Evolutionary conservation across 1,140 invertebrate species (phyloP), one percentile per base, ranked within the genome.

Genomic region (Zeugodacus cucurbitae): DNA sequence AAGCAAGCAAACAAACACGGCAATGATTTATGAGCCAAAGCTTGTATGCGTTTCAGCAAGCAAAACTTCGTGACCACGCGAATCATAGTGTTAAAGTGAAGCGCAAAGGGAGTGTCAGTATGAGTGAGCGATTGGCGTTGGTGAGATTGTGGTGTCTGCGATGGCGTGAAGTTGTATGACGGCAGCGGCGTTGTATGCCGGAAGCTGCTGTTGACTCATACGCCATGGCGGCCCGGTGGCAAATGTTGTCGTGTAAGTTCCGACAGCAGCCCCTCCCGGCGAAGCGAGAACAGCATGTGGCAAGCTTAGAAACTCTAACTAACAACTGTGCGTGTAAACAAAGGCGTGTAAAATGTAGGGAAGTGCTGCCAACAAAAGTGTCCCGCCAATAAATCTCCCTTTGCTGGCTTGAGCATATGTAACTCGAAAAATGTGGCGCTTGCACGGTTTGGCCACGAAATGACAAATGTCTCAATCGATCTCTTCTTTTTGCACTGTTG

Each of bases 181-280:
- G 64, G 32, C 29, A 20, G 64, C 64, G 70, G 70, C 70, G 10
- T 44, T 78, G 26, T 48, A 44, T 37, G 70, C 41, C 74, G 74
- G 37, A 82, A 82, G 74, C 74, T 82, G 41, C 20, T 82, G 74
- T 82, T 82, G 48, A 82, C 74, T 82, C 74, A 82, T 82, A 82
- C 74, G 74, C 44, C 74, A 82, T 48, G 41, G 37, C 29, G 74
- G 41, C 74, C 22, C 41, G 74, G 37, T 82, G 74, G 74, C n/a
- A 82, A 82, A 29, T 82, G 74, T 54, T 82, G 11, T 5, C 70
- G 37, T 74, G 70, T 44, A 41, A 41, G 70, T 74, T 74, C 70
- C 37, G 34, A 22, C 37, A 74, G 70, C 70, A 74, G n/a, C n/a
- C n/a, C n/a, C n/a, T n/a, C n/a, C n/a, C n/a, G 14, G 41, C 74